Conservation (phyloP, 2,888 invertebrate genomes). For the Dugesia japonica region DNA sequence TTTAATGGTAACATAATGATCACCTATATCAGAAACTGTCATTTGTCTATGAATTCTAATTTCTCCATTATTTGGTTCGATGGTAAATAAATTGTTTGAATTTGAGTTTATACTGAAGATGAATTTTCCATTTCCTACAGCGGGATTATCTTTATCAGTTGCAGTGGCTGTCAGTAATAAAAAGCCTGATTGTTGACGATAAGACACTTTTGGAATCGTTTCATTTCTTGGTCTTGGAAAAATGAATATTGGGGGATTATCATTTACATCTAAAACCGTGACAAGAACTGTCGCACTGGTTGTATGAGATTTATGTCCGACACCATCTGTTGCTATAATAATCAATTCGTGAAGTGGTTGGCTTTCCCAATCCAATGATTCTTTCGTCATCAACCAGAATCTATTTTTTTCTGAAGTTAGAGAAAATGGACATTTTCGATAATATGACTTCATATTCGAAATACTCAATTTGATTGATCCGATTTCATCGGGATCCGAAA, state of each 20-base stretch:
- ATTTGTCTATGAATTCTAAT: slow-evolving; percentile 29
- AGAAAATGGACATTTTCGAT: slow-evolving; percentile 21
- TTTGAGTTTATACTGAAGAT: neutral
- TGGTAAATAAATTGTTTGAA: slow-evolving; percentile 21
- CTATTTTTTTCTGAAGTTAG: neutral
- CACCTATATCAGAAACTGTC: slow-evolving; percentile 21
- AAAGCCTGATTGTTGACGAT: slow-evolving; percentile 16
- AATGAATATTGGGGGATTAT: slow-evolving; percentile 33
- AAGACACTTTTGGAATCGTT: slow-evolving; percentile 30
- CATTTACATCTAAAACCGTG: slow-evolving; percentile 32
- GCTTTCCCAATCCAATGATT: slow-evolving; percentile 28
- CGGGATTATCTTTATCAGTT: slow-evolving; percentile 26
- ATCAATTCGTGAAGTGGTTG: slow-evolving; percentile 9
- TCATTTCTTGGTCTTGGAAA: slow-evolving; percentile 31
- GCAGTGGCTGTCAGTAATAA: slow-evolving; percentile 29
- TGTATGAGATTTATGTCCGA: slow-evolving; percentile 21
- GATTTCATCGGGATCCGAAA: slow-evolving; percentile 24
- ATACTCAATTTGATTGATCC: neutral
- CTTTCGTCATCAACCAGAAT: slow-evolving; percentile 32
- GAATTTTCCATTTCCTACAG: slow-evolving; percentile 12
- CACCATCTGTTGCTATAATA: slow-evolving; percentile 27
- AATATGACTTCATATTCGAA: neutral
- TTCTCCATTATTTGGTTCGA: slow-evolving; percentile 27
- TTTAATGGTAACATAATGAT: slow-evolving; percentile 20
- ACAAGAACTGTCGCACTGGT: slow-evolving; percentile 25